A percentile compares a stretch with the other conserved stretches of the same genome.
These are phyloP conservation scores for Chrysolina haemoptera DNA, from an alignment of 2,888 invertebrate species.

Conservation along the genomic window DNA sequence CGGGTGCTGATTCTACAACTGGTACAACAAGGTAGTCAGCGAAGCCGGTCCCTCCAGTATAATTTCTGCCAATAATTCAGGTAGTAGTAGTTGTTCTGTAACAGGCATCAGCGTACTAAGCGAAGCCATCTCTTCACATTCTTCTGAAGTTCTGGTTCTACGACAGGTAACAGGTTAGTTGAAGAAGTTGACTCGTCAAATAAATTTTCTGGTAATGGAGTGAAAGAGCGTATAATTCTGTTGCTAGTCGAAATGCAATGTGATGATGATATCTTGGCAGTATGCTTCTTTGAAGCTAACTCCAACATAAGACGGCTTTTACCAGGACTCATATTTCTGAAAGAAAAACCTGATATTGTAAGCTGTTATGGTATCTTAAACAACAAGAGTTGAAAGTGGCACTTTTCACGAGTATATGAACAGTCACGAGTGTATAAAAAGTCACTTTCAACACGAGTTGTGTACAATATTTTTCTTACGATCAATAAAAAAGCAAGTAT, in stretches of 20 bases:
- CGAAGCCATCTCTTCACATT: slow-evolving; percentile 21
- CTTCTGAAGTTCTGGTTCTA: slow-evolving; percentile 23
- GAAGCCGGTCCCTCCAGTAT: slow-evolving; percentile 27
- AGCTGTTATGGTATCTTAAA: slow-evolving; percentile 2
- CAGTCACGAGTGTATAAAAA: slow-evolving; percentile 1
- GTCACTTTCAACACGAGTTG: slow-evolving; percentile 1
- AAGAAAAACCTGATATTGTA: slow-evolving; percentile 2
- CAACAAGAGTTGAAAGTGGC: slow-evolving; percentile 10
- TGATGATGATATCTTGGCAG: slow-evolving; percentile 19
- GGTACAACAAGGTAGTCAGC: slow-evolving; percentile 36
- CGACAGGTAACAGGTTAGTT: slow-evolving; percentile 29
- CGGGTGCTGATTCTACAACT: slow-evolving; percentile 36
- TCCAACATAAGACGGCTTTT: slow-evolving; percentile 3
- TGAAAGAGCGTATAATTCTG: slow-evolving; percentile 23
- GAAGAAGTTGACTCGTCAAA: slow-evolving; percentile 31
- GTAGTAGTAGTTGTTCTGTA: slow-evolving; percentile 21
- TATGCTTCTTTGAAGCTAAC: slow-evolving; percentile 7
- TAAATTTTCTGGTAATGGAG: slow-evolving; percentile 32
- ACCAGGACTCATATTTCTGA: slow-evolving; percentile 10
- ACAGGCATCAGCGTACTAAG: slow-evolving; percentile 21
- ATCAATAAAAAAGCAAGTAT: slow-evolving; percentile 6
- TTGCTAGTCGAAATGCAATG: slow-evolving; percentile 25
- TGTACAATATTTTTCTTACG: slow-evolving; percentile 8
- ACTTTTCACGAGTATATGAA: slow-evolving; percentile 9
- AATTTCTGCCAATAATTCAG: slow-evolving; percentile 22